Percentiles rank a stretch among this genome's conserved stretches.
phyloP scores from a whole-genome alignment of 2,888 invertebrate genomes.

The Mesorhabditis sp. region DNA sequence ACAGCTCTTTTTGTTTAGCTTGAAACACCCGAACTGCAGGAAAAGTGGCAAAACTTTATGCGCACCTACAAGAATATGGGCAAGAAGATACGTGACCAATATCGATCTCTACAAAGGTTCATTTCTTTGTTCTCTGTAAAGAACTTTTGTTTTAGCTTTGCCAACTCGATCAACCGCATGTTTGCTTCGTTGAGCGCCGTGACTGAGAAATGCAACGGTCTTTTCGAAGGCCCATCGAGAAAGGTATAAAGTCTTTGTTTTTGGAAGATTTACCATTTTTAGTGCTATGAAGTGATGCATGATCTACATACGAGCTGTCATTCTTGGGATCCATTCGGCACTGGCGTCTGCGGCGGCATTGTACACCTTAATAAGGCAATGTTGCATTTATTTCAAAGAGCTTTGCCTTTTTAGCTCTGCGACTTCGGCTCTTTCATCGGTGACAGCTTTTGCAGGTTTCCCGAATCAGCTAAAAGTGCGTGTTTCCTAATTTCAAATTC shows the following conservation, averaged over 20 bases:
- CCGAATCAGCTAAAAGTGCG: not conserved
- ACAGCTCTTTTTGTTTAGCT: not conserved
- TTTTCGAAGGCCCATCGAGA: not conserved
- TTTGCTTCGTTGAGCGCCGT: not conserved
- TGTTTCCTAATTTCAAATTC: not conserved
- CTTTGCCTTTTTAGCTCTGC: not conserved
- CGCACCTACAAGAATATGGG: not conserved
- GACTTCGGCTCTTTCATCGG: not conserved
- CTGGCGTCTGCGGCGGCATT: conserved; percentile 1
- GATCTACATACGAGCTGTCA: not conserved
- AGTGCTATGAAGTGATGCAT: not conserved
- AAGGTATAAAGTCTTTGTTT: not conserved
- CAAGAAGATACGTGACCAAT: not conserved
- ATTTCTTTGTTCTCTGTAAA: not conserved
- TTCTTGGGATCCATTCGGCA: not conserved
- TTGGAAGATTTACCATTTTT: not conserved
- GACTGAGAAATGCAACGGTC: not conserved
- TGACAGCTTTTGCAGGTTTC: not conserved
- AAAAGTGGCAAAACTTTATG: conserved; percentile 5
- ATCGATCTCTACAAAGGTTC: not conserved
- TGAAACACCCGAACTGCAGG: not conserved
- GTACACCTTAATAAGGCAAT: not conserved
- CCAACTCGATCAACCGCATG: not conserved
- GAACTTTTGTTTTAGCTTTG: not conserved
- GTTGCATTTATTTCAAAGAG: not conserved